A percentile compares a stretch with the other conserved stretches of the same genome.
These are phyloP conservation scores for Drosophila neocordata DNA, from an alignment of 1,140 invertebrate species.

Conservation along the genomic window DNA sequence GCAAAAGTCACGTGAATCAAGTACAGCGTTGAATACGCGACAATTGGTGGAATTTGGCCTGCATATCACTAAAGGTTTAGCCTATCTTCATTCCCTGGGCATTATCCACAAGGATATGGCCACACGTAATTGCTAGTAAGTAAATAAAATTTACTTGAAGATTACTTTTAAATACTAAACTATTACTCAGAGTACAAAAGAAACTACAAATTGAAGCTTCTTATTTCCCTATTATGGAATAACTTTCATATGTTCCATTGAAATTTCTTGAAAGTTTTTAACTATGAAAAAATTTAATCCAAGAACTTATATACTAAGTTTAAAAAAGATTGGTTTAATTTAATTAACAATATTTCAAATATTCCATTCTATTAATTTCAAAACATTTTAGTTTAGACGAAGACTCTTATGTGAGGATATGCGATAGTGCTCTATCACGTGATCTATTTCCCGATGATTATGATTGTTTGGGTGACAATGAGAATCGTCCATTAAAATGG, in stretches of 20 bases:
- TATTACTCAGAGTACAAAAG: too few species aligned
- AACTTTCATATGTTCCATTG: too few species aligned
- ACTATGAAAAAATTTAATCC: too few species aligned
- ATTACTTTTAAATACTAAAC: too few species aligned
- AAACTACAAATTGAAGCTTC: too few species aligned
- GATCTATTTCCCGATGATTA: conserved; percentile 98
- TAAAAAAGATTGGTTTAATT: too few species aligned
- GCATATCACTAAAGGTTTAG: conserved; percentile 92
- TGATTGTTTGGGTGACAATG: conserved; percentile 96
- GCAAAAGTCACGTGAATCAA: conserved; percentile 86
- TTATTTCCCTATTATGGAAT: too few species aligned
- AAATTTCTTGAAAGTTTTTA: too few species aligned
- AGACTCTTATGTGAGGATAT: conserved; percentile 92
- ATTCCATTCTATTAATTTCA: background rate
- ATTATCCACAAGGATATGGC: conserved; percentile 96
- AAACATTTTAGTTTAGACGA: conserved; percentile 88
- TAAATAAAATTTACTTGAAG: conserved; percentile 57
- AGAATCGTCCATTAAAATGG: conserved; percentile 98
- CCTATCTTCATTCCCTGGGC: conserved; percentile 94
- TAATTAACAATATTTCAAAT: background rate
- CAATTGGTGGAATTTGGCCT: conserved; percentile 95
- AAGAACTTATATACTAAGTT: too few species aligned
- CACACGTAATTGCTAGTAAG: conserved; percentile 94
- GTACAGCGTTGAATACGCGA: conserved; percentile 87
- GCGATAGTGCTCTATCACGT: conserved; percentile 93